Evolutionary conservation across 1,140 invertebrate genomes (phyloP), one percentile per base, ranked within the genome.

Genomic region (Drosophila simulans): DNA sequence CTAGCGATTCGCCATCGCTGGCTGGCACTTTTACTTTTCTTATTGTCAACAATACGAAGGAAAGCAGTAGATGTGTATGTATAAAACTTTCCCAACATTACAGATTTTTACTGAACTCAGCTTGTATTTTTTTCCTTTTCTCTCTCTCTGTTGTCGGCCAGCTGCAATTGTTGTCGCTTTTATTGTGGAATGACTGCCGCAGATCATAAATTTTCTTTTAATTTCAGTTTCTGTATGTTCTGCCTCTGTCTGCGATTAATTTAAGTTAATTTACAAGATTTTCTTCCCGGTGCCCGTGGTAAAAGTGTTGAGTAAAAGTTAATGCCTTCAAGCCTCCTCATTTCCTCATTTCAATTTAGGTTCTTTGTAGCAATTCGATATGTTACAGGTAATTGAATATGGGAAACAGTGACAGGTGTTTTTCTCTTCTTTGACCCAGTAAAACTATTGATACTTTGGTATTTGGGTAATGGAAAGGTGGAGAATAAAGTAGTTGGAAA

Each of bases 201-300:
- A 70, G 68, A 70, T 76, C 80, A 78, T 84, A 83, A 83, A 83
- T 84, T 84, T 79, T 71, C 66, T 83, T 83, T 80, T 84, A 79
- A 83, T 84, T 84, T 83, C 70, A 59, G 56, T 68, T 56, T 46
- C 42, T 57, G 52, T 63, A 65, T 60, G 69, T 81, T 74, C 58
- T 68, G 52, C 48, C 13, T 17, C 12, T 45, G 27, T 54, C 27
- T 27, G n/a, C 35, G 37, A 72, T 62, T 77, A 52, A 40, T 53
- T 71, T 27, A 52, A 55, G 22, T 60, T 59, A 40, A 57, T 70
- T 70, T 56, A 69, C 42, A 56, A 37, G 64, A 70, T 63, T 59
- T 63, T 34, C 54, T 54, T 10, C 5, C 11, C n/a, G 48, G 5
- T 12, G 15, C 15, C 11, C 17, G 49, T 2, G 37, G 35, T 57